Conservation (phyloP, 2,888 invertebrate genomes). For the Tetragonula carbonaria region DNA sequence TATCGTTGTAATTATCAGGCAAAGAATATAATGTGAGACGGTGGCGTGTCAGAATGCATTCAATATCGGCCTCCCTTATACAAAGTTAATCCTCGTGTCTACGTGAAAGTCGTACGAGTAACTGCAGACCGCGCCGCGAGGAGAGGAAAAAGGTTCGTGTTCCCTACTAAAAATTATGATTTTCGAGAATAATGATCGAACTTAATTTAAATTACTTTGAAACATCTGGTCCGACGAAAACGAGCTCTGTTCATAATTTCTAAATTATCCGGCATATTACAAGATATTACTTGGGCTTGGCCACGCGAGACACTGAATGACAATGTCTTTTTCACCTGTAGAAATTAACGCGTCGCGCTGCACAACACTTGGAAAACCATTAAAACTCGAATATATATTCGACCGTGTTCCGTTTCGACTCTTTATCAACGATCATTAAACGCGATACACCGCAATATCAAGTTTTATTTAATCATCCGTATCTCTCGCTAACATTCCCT, state of each 20-base stretch:
- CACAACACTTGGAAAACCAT: background rate
- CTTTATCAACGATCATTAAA: constrained; percentile 4
- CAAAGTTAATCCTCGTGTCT: constrained; percentile 78
- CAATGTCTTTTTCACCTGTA: background rate
- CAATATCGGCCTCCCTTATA: constrained; percentile 79
- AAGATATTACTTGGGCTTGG: background rate
- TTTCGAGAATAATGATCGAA: constrained; percentile 15
- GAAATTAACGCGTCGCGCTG: too few relatives aligned
- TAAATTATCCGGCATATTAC: background rate
- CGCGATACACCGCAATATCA: background rate
- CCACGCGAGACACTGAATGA: background rate
- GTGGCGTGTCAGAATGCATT: constrained; percentile 82
- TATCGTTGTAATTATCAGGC: constrained; percentile 83
- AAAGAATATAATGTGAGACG: constrained; percentile 80
- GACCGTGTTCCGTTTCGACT: background rate
- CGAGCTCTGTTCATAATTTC: background rate
- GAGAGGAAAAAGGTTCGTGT: constrained; percentile 23
- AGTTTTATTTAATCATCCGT: constrained; percentile 20
- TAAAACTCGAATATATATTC: background rate
- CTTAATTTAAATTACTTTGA: background rate
- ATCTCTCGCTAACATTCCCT: background rate
- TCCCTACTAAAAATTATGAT: constrained; percentile 20
- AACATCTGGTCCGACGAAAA: background rate
- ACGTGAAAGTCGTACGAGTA: constrained; percentile 81
- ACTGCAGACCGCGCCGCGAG: constrained; percentile 72